A percentile compares a stretch with the other conserved stretches of the same genome.
phyloP scores from a whole-genome alignment of 2,888 invertebrate species.

The Lissocephala sabroskyi region DNA sequence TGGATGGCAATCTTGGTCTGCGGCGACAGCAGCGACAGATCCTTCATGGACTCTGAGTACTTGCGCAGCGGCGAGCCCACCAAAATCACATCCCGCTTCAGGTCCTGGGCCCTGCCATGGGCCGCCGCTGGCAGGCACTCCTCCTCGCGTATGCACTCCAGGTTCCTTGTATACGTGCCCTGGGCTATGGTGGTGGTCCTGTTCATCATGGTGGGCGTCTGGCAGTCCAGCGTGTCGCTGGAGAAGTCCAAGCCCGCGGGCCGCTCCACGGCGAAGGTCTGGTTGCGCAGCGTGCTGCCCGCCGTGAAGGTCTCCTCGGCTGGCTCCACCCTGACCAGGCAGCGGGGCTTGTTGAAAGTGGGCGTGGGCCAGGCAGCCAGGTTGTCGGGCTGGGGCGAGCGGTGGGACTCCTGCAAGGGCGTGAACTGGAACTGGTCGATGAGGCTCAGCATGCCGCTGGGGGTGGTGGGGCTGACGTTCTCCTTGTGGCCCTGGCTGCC shows the following conservation, averaged over 20 bases:
- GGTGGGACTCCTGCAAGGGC: slow-evolving; percentile 46
- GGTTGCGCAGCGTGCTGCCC: slow-evolving; percentile 42
- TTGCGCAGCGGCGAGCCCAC: slow-evolving; percentile 69
- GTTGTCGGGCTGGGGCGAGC: slow-evolving; percentile 43
- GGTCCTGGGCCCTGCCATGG: slow-evolving; percentile 27
- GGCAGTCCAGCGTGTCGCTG: slow-evolving; percentile 39
- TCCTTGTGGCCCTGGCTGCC: slow-evolving; percentile 64
- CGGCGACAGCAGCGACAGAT: slow-evolving; percentile 61
- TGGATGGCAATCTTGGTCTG: slow-evolving; percentile 57
- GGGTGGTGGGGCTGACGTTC: slow-evolving; percentile 72
- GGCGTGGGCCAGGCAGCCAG: slow-evolving; percentile 69
- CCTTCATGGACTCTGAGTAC: slow-evolving; percentile 70
- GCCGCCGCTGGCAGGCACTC: slow-evolving; percentile 23
- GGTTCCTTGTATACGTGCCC: slow-evolving; percentile 41
- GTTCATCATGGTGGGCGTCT: slow-evolving; percentile 39
- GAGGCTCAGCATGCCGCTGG: slow-evolving; percentile 55
- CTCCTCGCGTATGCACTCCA: slow-evolving; percentile 68
- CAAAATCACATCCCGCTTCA: slow-evolving; percentile 66
- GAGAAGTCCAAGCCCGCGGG: slow-evolving; percentile 41
- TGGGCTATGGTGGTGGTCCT: slow-evolving; percentile 59
- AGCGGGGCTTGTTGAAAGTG: slow-evolving; percentile 45
- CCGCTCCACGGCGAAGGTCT: slow-evolving; percentile 66
- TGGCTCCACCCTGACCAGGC: slow-evolving; percentile 41
- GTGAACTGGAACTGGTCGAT: slow-evolving; percentile 71
- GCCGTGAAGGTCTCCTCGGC: slow-evolving; percentile 10